Percentiles rank a stretch among this genome's conserved stretches.
Evolutionary conservation across 2,113 vertebrate species (phyloP).

Genomic region (Casuarius casuarius): DNA sequence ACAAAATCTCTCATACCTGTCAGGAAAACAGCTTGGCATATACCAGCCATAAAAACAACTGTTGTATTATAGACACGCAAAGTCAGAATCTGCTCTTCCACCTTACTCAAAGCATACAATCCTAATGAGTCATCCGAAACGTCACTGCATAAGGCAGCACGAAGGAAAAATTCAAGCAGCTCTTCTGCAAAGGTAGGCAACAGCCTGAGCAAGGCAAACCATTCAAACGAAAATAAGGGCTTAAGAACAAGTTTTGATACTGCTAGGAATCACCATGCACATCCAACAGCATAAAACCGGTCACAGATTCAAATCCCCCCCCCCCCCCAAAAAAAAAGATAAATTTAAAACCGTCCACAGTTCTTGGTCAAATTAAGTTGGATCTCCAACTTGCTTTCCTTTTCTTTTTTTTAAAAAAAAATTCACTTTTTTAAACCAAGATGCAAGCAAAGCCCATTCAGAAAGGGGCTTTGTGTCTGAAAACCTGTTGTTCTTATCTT

Average conservation of each 20-base stretch:
- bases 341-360: background rate
- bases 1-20: background rate
- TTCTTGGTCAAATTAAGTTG: background rate
- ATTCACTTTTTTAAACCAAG: background rate
- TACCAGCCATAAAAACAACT: background rate
- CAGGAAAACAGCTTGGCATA: background rate
- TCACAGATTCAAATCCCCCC: background rate
- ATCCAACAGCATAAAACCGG: background rate
- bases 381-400: background rate
- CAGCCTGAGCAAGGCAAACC: background rate
- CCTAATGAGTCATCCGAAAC: constrained; percentile 53
- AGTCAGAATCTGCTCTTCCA: constrained; percentile 51
- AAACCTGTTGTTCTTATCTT: background rate
- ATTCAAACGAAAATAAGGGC: background rate
- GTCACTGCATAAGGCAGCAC: background rate
- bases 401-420: background rate
- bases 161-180: background rate
- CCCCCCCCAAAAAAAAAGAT: background rate
- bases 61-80: background rate
- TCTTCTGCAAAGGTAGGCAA: background rate
- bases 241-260: background rate
- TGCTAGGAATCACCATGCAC: background rate
- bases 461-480: background rate
- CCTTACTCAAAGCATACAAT: constrained; percentile 23
- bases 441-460: background rate